These are phyloP conservation scores for Ranitomeya variabilis DNA, from an alignment of 2,113 vertebrate genomes.

Conservation along the genomic window DNA sequence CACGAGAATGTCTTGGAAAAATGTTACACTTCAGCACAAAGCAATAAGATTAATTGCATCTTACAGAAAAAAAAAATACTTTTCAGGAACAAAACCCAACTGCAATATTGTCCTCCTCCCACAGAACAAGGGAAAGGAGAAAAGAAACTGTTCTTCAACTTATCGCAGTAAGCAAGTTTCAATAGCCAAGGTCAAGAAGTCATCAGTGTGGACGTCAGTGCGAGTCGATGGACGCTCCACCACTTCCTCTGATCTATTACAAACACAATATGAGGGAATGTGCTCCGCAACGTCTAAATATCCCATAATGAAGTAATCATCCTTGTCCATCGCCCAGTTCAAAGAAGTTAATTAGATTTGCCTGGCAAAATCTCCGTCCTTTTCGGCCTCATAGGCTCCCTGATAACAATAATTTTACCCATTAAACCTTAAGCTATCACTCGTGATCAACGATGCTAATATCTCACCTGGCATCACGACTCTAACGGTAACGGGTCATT, in stretches of 20 bases:
- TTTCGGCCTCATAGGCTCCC: slow-evolving; percentile 6
- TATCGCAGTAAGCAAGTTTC: slow-evolving; percentile 7
- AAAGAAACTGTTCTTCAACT: not conserved
- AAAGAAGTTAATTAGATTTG: slow-evolving; percentile 53
- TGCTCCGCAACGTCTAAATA: slow-evolving; percentile 40
- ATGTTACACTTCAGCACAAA: slow-evolving; percentile 19
- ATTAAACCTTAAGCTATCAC: slow-evolving; percentile 43
- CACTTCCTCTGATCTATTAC: slow-evolving; percentile 44
- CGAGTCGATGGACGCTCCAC: not conserved
- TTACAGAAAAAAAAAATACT: not conserved
- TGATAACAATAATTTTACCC: slow-evolving; percentile 43
- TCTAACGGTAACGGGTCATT: slow-evolving; percentile 8
- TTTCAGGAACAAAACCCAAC: not conserved
- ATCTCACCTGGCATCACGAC: slow-evolving; percentile 29
- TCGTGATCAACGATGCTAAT: slow-evolving; percentile 36
- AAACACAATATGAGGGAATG: slow-evolving; percentile 14
- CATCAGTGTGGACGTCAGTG: not conserved
- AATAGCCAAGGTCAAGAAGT: slow-evolving; percentile 36
- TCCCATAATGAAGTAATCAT: slow-evolving; percentile 36
- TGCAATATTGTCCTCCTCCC: not conserved
- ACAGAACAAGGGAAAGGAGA: not conserved
- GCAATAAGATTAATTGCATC: slow-evolving; percentile 22
- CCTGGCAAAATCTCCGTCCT: slow-evolving; percentile 29
- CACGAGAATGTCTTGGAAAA: not conserved
- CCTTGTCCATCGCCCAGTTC: slow-evolving; percentile 44